These are phyloP conservation scores for Rhynchopsitta pachyrhyncha DNA, from an alignment of 2,113 vertebrate genomes.

Conservation along the genomic window DNA sequence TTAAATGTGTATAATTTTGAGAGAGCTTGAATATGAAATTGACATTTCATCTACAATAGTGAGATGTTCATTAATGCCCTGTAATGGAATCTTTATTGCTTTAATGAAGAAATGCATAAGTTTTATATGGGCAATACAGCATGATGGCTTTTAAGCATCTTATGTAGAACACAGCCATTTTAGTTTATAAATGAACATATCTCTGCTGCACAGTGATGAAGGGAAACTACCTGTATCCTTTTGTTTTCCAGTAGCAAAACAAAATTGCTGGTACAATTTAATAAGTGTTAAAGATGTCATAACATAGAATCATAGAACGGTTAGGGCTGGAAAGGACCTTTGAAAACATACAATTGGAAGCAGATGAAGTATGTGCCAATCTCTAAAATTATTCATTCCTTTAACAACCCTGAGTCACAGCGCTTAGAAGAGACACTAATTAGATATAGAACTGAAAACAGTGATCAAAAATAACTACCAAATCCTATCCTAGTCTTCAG, in stretches of 20 bases:
- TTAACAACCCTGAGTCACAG: background rate
- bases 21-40: background rate
- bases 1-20: background rate
- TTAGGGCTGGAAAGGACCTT: background rate
- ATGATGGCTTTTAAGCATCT: background rate
- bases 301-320: background rate
- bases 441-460: background rate
- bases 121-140: background rate
- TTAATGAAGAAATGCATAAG: background rate
- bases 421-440: background rate
- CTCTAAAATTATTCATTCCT: background rate
- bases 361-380: background rate
- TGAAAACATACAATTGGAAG: background rate
- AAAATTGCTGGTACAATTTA: background rate
- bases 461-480: background rate
- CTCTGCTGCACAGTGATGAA: background rate
- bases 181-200: background rate
- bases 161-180: background rate
- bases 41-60: background rate
- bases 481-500: background rate
- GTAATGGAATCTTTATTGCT: background rate
- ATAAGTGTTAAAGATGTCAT: background rate
- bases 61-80: background rate
- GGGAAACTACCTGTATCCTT: accelerated
- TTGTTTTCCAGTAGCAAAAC: background rate